Percentiles rank a stretch among this genome's conserved stretches.
phyloP scores from a whole-genome alignment of 2,888 invertebrate genomes.

The Neoaliturus tenellus region DNA sequence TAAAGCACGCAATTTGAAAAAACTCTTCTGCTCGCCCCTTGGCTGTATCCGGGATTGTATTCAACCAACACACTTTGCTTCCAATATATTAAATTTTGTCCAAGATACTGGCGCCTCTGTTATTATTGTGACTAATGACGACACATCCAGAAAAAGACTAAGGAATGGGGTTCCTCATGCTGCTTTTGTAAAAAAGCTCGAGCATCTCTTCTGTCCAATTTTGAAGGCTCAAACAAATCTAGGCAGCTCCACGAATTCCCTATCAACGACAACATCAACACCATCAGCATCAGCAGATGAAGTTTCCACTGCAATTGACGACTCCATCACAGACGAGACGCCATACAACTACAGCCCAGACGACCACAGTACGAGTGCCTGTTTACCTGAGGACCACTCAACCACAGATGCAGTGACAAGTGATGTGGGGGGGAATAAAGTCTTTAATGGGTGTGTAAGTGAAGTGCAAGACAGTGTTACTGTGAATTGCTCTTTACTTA shows the following conservation, averaged over 20 bases:
- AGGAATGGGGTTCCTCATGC: not conserved
- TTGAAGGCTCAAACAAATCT: not conserved
- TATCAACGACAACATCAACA: not conserved
- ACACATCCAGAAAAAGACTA: not conserved
- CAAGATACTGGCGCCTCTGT: not conserved
- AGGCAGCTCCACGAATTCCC: not conserved
- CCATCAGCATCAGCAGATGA: not conserved
- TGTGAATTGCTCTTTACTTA: not conserved
- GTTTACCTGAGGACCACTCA: not conserved
- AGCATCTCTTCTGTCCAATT: not conserved
- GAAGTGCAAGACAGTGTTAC: not conserved
- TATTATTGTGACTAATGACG: not conserved
- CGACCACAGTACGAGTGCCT: not conserved
- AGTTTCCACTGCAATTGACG: not conserved
- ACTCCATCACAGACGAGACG: not conserved
- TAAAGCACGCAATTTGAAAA: not conserved
- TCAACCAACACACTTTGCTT: not conserved
- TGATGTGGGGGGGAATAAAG: constrained; percentile 14
- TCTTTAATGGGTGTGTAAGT: not conserved
- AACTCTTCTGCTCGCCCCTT: not conserved
- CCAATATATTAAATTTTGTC: not conserved
- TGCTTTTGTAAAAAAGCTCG: not conserved
- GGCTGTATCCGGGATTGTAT: not conserved
- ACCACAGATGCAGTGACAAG: not conserved
- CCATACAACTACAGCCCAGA: not conserved